Conservation (phyloP, 2,113 vertebrate genomes). For the Antigone vipio region DNA sequence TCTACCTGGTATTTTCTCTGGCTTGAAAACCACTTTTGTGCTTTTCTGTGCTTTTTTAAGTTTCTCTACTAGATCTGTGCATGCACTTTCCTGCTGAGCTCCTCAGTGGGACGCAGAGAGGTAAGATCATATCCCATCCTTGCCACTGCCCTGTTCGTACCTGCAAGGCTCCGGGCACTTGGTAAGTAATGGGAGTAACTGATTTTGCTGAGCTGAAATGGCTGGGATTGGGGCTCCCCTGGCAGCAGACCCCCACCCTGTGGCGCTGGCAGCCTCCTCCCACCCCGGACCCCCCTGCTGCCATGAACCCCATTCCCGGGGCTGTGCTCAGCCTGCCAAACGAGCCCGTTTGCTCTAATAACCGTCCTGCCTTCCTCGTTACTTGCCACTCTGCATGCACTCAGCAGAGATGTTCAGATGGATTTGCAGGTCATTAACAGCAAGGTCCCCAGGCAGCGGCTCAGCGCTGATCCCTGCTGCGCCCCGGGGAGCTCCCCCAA, state of each 20-base stretch:
- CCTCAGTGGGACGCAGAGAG: not conserved
- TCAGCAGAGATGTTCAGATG: not conserved
- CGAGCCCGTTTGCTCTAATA: rapidly evolving
- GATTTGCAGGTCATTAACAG: not conserved
- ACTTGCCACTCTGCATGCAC: rapidly evolving
- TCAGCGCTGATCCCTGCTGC: not conserved
- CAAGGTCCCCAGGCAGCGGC: not conserved
- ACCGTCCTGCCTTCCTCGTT: rapidly evolving
- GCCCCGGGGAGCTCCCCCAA: not conserved
- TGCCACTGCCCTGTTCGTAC: rapidly evolving
- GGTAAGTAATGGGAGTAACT: not conserved
- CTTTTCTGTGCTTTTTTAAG: not conserved
- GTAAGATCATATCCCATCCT: not conserved
- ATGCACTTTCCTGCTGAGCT: not conserved
- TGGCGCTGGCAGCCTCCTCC: not conserved
- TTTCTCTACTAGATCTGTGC: not conserved
- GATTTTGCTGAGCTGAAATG: not conserved
- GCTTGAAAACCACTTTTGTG: not conserved
- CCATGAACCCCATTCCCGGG: not conserved
- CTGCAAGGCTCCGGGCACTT: rapidly evolving
- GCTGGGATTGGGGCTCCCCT: not conserved
- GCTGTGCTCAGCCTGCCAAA: not conserved
- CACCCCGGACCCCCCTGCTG: not conserved
- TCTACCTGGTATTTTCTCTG: not conserved
- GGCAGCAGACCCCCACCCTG: not conserved